A percentile compares a stretch with the other conserved stretches of the same genome.
Conservation (phyloP, 2,113 vertebrate species). For the Oreotrochilus melanogaster region DNA sequence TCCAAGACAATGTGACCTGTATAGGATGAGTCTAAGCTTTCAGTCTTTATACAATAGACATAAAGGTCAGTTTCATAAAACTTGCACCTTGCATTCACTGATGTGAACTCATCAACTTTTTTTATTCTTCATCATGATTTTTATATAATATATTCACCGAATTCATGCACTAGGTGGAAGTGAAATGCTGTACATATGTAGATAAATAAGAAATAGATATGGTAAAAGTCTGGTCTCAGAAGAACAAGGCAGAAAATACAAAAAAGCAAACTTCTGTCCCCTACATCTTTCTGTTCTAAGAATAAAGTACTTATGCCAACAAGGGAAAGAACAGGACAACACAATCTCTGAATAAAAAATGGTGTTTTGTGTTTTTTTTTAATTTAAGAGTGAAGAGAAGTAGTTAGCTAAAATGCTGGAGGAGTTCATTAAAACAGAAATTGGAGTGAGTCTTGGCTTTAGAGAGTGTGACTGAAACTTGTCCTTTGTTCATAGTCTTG, state of each 20-base stretch:
- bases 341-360: neutral
- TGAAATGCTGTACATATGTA: neutral
- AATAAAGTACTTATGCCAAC: neutral
- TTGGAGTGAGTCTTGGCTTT: neutral
- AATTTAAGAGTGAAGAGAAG: neutral
- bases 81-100: neutral
- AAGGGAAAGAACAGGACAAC: neutral
- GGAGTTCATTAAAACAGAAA: neutral
- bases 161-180: neutral
- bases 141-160: neutral
- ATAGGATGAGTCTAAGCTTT: neutral
- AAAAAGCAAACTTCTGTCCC: neutral
- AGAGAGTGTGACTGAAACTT: neutral
- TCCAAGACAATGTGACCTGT: no score
- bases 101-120: neutral
- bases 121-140: neutral
- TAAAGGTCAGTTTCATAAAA: rapidly evolving
- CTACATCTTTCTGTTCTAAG: neutral
- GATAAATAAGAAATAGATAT: neutral
- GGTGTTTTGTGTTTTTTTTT: neutral
- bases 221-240: neutral
- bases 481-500: neutral
- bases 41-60: neutral
- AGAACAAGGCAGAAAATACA: neutral
- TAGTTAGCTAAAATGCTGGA: neutral